phyloP scores from a whole-genome alignment of 1,140 invertebrate species.

The Papilio aristodemus region DNA sequence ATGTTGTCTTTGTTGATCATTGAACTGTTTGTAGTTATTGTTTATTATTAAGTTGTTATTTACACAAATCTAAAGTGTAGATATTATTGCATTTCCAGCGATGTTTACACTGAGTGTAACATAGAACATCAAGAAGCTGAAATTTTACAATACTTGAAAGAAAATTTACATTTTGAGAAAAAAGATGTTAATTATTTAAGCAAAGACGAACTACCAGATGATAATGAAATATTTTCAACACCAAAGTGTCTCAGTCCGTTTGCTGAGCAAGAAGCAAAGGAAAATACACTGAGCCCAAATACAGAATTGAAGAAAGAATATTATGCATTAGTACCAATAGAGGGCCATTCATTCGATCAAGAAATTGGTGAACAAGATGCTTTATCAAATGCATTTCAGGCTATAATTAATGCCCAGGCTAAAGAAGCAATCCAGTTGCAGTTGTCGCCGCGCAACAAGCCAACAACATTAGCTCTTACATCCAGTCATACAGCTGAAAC shows the following conservation, averaged over 20 bases:
- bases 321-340: constrained; percentile 72
- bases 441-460: constrained; percentile 53
- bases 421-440: constrained; percentile 45
- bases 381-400: constrained; percentile 70
- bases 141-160: constrained; percentile 65
- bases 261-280: constrained; percentile 51
- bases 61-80: background rate
- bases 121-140: constrained; percentile 69
- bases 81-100: constrained; percentile 54
- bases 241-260: constrained; percentile 64
- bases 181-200: constrained; percentile 38
- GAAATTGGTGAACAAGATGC: constrained; percentile 71
- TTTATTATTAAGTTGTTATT: background rate
- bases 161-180: constrained; percentile 44
- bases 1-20: background rate
- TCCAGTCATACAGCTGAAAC: constrained; percentile 71
- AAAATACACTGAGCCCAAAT: constrained; percentile 61
- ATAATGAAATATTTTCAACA: constrained; percentile 61
- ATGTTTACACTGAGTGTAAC: constrained; percentile 72
- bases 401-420: constrained; percentile 66
- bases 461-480: constrained; percentile 64
- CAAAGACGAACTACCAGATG: constrained; percentile 52
- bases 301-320: constrained; percentile 68
- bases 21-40: background rate
- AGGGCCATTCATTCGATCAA: constrained; percentile 66